phyloP scores from a whole-genome alignment of 2,888 invertebrate genomes.

The Sesia apiformis region DNA sequence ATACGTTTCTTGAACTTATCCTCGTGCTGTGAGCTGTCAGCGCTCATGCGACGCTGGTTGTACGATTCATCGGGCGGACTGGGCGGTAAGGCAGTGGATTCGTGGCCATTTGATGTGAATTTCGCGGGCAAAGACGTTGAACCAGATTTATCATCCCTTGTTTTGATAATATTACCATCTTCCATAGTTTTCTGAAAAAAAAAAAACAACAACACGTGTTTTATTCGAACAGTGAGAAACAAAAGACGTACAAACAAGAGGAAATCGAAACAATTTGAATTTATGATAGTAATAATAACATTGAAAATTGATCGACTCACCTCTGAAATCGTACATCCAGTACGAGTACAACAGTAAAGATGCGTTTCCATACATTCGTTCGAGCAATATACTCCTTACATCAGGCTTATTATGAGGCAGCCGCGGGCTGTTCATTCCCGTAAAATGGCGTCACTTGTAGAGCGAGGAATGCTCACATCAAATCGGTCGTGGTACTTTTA shows the following conservation, averaged over 20 bases:
- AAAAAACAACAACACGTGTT: conserved; percentile 49
- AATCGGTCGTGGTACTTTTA: conserved; percentile 31
- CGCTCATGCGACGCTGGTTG: conserved; percentile 30
- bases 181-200: conserved; percentile 73
- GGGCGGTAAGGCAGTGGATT: conserved; percentile 35
- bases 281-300: conserved; percentile 40
- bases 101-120: conserved; percentile 59
- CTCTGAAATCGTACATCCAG: conserved; percentile 72
- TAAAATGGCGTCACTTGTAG: conserved; percentile 75
- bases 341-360: conserved; percentile 65
- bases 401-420: conserved; percentile 67
- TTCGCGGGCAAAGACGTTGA: conserved; percentile 44
- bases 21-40: conserved; percentile 34
- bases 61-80: conserved; percentile 30
- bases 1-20: conserved; percentile 57
- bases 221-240: conserved; percentile 52
- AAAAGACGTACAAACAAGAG: conserved; percentile 67
- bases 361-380: conserved; percentile 70
- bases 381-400: conserved; percentile 62
- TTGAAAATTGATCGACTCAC: conserved; percentile 34
- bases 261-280: conserved; percentile 58
- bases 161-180: conserved; percentile 66
- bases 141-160: conserved; percentile 58
- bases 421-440: conserved; percentile 75
- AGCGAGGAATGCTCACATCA: conserved; percentile 67